These are phyloP conservation scores for Amphipoea lucens DNA, from an alignment of 2,888 invertebrate genomes.

Conservation along the genomic window DNA sequence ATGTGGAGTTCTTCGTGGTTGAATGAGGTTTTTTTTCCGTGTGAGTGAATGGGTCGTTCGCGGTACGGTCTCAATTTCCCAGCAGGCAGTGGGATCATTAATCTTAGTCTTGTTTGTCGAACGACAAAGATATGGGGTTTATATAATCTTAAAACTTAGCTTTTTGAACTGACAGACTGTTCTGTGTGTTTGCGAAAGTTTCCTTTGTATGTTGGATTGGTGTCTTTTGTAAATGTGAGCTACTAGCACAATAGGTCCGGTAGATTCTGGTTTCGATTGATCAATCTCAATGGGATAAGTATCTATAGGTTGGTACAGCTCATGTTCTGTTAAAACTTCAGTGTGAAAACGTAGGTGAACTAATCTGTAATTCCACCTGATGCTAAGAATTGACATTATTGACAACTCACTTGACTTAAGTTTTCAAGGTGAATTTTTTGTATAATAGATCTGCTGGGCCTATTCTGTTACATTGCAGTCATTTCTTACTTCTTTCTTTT, in stretches of 20 bases:
- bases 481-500: background rate
- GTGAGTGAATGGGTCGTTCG: constrained; percentile 70
- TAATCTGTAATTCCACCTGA: no score
- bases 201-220: constrained; percentile 46
- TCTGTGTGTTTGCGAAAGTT: constrained; percentile 50
- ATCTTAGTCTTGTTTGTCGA: constrained; percentile 84
- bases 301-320: background rate
- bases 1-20: constrained; percentile 61
- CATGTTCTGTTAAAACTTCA: background rate
- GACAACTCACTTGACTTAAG: background rate
- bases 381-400: background rate
- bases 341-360: background rate
- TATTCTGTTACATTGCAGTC: background rate
- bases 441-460: background rate
- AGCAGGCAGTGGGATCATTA: constrained; percentile 77
- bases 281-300: background rate
- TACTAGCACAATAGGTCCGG: background rate
- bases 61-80: constrained; percentile 79
- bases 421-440: background rate
- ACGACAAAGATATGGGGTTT: constrained; percentile 77
- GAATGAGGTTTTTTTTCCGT: constrained; percentile 77
- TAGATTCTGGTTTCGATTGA: background rate
- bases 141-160: constrained; percentile 68
- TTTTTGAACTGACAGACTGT: constrained; percentile 38
- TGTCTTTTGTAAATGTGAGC: constrained; percentile 22